These are phyloP conservation scores for Pocillopora verrucosa DNA, from an alignment of 64 coral and sea anemone species.

Conservation along the genomic window DNA sequence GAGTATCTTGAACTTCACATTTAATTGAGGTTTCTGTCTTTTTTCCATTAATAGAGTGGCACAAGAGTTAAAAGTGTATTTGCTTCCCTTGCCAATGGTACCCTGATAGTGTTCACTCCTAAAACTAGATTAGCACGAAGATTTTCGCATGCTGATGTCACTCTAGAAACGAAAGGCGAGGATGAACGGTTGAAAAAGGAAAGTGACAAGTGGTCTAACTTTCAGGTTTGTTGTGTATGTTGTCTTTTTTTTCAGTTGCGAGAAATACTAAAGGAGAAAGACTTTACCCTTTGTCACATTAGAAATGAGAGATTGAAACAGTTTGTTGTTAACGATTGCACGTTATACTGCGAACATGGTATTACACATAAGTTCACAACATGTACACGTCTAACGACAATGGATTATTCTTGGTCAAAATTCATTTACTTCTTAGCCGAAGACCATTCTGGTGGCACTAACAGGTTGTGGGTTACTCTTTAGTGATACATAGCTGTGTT, in stretches of 20 bases:
- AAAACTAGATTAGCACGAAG: not conserved
- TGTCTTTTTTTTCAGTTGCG: not conserved
- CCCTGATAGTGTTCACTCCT: slow-evolving; percentile 65
- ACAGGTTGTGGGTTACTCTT: too few relatives aligned
- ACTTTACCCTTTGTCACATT: too few relatives aligned
- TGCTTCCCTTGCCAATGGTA: slow-evolving; percentile 87
- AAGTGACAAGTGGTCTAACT: slow-evolving; percentile 47
- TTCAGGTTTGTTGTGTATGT: slow-evolving; percentile 36
- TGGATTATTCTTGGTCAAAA: too few relatives aligned
- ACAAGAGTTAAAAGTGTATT: slow-evolving; percentile 54
- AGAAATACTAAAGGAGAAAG: not conserved
- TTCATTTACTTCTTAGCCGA: too few relatives aligned
- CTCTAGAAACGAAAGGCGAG: slow-evolving; percentile 39
- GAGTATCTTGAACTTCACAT: not conserved
- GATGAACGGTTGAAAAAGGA: slow-evolving; percentile 67
- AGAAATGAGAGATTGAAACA: too few relatives aligned
- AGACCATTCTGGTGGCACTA: too few relatives aligned
- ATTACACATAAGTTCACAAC: too few relatives aligned
- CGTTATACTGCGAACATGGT: too few relatives aligned
- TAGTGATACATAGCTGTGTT: not conserved
- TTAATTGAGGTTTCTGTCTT: not conserved
- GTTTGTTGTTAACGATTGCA: too few relatives aligned
- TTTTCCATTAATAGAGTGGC: slow-evolving; percentile 20
- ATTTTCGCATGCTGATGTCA: slow-evolving; percentile 66
- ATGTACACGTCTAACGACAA: too few relatives aligned